Evolutionary conservation across 1,140 invertebrate genomes (phyloP).

Genomic region (Hydropsyche tenuis): DNA sequence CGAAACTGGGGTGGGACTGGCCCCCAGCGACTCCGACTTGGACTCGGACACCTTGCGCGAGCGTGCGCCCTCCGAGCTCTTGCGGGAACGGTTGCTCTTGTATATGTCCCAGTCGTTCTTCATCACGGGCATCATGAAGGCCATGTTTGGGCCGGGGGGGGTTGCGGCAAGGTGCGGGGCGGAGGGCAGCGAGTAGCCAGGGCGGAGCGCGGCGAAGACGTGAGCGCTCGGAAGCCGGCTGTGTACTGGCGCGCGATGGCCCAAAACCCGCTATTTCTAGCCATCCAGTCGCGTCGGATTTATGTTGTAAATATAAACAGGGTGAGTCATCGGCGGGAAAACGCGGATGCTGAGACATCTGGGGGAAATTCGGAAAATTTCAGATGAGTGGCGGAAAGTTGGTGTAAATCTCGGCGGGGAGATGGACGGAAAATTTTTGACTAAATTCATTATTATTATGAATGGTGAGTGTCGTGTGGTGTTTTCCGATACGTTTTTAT

Average conservation of each 20-base stretch:
- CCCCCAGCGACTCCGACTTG: slow-evolving; percentile 81
- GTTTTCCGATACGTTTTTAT: too few relatives aligned
- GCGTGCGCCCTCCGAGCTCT: slow-evolving; percentile 70
- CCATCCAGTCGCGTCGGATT: too few relatives aligned
- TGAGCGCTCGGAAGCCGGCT: background rate
- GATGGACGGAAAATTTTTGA: too few relatives aligned
- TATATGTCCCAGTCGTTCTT: slow-evolving; percentile 94
- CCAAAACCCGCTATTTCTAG: too few relatives aligned
- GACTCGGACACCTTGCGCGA: slow-evolving; percentile 76
- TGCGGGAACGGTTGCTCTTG: slow-evolving; percentile 77
- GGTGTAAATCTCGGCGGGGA: too few relatives aligned
- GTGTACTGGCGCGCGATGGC: background rate
- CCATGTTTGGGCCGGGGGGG: slow-evolving; percentile 67
- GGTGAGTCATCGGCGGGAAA: too few relatives aligned
- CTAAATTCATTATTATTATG: too few relatives aligned
- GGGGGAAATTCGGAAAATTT: too few relatives aligned
- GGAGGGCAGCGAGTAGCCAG: background rate
- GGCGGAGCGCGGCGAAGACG: slow-evolving; percentile 13
- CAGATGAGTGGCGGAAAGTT: too few relatives aligned
- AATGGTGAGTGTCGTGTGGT: too few relatives aligned
- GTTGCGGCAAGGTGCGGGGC: slow-evolving; percentile 22
- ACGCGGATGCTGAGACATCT: too few relatives aligned
- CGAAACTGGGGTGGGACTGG: slow-evolving; percentile 69
- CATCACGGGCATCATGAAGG: slow-evolving; percentile 92
- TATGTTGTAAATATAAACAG: too few relatives aligned